Conservation (phyloP, 2,888 invertebrate species). For the Drosophila limbata region DNA sequence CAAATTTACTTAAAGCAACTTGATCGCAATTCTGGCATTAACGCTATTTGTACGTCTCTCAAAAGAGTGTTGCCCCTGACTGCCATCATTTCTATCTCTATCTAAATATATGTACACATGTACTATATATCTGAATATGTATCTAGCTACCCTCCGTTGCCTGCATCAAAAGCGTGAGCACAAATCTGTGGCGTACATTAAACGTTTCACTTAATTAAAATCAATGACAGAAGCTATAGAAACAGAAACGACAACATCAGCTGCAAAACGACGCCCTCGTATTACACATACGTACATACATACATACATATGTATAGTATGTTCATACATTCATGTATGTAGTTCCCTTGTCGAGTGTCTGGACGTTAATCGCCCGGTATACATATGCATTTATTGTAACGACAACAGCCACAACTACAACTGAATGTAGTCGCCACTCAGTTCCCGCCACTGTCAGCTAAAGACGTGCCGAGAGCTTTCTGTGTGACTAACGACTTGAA, state of each 20-base stretch:
- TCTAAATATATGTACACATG: neutral
- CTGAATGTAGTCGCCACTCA: constrained; percentile 5
- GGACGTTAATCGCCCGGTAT: constrained; percentile 22
- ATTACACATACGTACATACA: constrained; percentile 5
- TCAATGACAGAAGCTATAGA: constrained; percentile 5
- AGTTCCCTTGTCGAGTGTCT: constrained; percentile 14
- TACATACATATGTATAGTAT: constrained; percentile 1
- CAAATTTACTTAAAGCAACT: constrained; percentile 48
- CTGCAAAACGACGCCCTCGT: constrained; percentile 65
- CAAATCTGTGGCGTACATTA: constrained; percentile 75
- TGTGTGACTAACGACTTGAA: constrained; percentile 75
- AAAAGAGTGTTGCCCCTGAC: constrained; percentile 31
- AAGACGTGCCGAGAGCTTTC: constrained; percentile 47
- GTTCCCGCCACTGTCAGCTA: neutral
- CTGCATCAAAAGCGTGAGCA: constrained; percentile 64
- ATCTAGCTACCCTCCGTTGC: too few species aligned
- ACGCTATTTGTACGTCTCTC: neutral
- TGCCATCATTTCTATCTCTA: neutral
- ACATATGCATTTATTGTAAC: constrained; percentile 10
- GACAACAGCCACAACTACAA: constrained; percentile 6
- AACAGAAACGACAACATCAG: constrained; percentile 17
- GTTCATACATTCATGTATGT: too few species aligned
- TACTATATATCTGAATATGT: neutral
- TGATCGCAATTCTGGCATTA: constrained; percentile 35
- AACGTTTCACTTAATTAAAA: constrained; percentile 72